phyloP scores from a whole-genome alignment of 2,797 vertebrate species.

The Phrynocephalus forsythii region DNA sequence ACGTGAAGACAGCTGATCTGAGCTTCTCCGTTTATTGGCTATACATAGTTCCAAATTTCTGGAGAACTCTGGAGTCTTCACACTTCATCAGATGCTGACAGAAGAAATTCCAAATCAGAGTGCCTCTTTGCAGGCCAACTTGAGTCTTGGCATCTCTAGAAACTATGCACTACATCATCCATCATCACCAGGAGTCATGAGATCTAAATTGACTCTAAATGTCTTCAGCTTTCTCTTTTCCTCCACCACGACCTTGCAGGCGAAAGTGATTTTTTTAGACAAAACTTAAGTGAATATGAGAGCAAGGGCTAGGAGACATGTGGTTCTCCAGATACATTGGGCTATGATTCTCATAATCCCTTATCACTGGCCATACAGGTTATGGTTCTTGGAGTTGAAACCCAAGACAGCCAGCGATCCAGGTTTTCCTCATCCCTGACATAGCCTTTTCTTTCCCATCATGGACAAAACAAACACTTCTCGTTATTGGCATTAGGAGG shows the following conservation, averaged over 20 bases:
- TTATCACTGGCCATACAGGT: not conserved
- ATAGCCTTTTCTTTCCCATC: not conserved
- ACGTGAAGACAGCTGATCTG: not conserved
- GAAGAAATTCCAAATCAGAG: not conserved
- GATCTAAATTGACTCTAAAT: not conserved
- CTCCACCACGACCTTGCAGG: not conserved
- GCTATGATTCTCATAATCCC: not conserved
- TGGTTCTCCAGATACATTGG: not conserved
- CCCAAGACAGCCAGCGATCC: not conserved
- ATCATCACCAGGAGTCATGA: not conserved
- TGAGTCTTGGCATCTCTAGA: not conserved
- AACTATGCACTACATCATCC: not conserved
- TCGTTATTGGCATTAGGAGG: not conserved
- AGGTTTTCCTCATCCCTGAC: not conserved
- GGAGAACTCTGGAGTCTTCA: not conserved
- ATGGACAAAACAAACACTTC: not conserved
- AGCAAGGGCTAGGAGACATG: not conserved
- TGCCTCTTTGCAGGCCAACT: not conserved
- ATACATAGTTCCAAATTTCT: not conserved
- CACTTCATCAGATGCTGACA: not conserved
- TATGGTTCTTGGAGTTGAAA: not conserved
- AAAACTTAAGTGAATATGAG: not conserved
- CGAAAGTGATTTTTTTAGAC: too few species aligned
- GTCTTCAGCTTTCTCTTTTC: not conserved
- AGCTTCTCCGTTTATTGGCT: not conserved